These are phyloP conservation scores for Lytechinus pictus DNA, from an alignment of 35 echinoderm and acorn worm genomes.

Conservation along the genomic window DNA sequence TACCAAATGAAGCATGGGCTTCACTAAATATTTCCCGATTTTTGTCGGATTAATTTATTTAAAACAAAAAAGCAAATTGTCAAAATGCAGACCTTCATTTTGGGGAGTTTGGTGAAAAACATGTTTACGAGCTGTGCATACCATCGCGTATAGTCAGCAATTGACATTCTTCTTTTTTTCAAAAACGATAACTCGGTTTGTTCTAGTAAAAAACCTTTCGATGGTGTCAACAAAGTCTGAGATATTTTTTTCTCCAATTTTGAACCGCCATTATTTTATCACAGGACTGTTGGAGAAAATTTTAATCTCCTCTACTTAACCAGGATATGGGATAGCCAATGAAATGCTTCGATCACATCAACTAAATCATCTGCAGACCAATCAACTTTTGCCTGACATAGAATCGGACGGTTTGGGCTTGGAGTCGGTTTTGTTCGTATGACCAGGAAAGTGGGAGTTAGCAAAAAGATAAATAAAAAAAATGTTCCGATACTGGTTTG, in stretches of 20 bases:
- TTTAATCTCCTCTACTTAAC: too few relatives aligned
- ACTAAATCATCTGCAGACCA: too few relatives aligned
- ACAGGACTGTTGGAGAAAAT: not conserved
- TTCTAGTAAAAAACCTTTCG: not conserved
- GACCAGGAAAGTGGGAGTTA: too few relatives aligned
- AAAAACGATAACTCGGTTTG: not conserved
- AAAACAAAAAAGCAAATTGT: not conserved
- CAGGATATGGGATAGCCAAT: too few relatives aligned
- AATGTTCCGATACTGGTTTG: too few relatives aligned
- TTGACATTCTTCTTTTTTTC: not conserved
- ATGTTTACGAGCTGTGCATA: slow-evolving; percentile 11
- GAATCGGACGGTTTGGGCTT: too few relatives aligned
- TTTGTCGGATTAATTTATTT: not conserved
- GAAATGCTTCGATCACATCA: too few relatives aligned
- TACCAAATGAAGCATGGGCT: not conserved
- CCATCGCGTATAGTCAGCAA: not conserved
- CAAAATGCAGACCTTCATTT: not conserved
- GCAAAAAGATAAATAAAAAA: too few relatives aligned
- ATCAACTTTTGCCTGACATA: too few relatives aligned
- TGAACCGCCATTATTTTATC: not conserved
- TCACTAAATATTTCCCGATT: not conserved
- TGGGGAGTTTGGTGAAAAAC: not conserved
- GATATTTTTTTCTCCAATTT: not conserved
- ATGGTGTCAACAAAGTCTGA: not conserved
- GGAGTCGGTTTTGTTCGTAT: too few relatives aligned